Base-by-base conservation (phyloP, 2,888 invertebrate species). In the Thymelicus lineola region DNA sequence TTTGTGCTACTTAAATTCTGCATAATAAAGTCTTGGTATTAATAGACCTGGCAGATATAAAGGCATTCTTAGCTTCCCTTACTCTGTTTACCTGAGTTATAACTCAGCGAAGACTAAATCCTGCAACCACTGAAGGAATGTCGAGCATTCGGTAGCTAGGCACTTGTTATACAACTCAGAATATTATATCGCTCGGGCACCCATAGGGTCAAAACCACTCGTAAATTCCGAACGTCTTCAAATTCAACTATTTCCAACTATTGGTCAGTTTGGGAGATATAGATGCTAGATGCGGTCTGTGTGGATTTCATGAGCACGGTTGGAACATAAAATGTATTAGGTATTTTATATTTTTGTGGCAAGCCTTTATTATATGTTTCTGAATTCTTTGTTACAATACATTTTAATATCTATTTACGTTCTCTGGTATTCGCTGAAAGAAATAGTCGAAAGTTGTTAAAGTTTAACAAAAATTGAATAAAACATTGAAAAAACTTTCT, bases 171-270 rank as follows among this genome's bases (percentile, higher is more conserved):
- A 80, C 77, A 80, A 87, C 86, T 87, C 83, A 81, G 86, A 88
- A 86, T 86, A 88, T 85, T 86, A 87, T 84, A 86, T 84, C 81
- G 82, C 81, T 79, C 82, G 81, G 76, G 83, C 89, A 85, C 90
- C 91, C 90, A 89, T 89, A 86, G 90, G 88, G 86, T 87, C 83
- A 84, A 82, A 81, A 83, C 84, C 82, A 90, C 91, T 92, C 91
- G 90, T 91, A 89, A 91, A 92, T 92, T 91, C 88, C 87, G 74
- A 84, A 86, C 91, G 84, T 91, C 92, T 92, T 91, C 91, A 91
- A 90, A 91, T 91, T 90, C 91, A 92, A 92, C 92, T 92, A 91
- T 92, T 90, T 89, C 87, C 83, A 91, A 92, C 90, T 92, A 91
- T 91, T 89, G 91, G 86, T 83, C 83, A 80, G 82, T 77, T 77